Evolutionary conservation across 2,888 invertebrate genomes (phyloP).

Genomic region (Melieria crassipennis): DNA sequence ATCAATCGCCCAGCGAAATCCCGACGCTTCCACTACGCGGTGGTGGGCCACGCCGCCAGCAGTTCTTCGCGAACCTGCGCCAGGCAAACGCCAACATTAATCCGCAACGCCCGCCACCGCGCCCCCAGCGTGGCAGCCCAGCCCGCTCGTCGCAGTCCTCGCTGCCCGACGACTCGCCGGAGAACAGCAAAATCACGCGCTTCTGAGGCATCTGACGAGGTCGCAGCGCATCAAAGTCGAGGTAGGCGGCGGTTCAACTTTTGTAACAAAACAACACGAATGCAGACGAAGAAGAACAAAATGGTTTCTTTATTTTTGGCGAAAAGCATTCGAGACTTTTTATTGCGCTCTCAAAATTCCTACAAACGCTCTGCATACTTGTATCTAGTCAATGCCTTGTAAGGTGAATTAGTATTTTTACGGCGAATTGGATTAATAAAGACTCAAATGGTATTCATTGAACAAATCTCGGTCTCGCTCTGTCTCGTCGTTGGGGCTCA

Average conservation of each 20-base stretch:
- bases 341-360: too few relatives aligned
- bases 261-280: neutral
- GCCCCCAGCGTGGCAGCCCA: constrained; percentile 52
- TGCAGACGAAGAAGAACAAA: neutral
- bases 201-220: constrained; percentile 50
- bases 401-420: neutral
- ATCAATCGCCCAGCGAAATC: constrained; percentile 65
- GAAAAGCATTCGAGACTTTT: too few relatives aligned
- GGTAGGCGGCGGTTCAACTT: too few relatives aligned
- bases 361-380: neutral
- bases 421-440: too few relatives aligned
- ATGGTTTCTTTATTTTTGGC: neutral
- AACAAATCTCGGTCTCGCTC: too few relatives aligned
- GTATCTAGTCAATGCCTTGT: constrained; percentile 35
- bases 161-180: constrained; percentile 59
- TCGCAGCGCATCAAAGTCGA: too few relatives aligned
- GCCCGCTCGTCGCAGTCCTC: constrained; percentile 60
- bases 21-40: constrained; percentile 65
- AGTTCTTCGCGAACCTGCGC: constrained; percentile 64
- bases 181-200: constrained; percentile 63
- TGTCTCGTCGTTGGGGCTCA: too few relatives aligned
- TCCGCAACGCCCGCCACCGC: constrained; percentile 53
- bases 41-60: constrained; percentile 61
- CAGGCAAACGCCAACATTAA: constrained; percentile 63
- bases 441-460: too few relatives aligned